Evolutionary conservation across 1,140 invertebrate species (phyloP), one percentile per base, ranked within the genome.

Genomic region (Aethina tumida): DNA sequence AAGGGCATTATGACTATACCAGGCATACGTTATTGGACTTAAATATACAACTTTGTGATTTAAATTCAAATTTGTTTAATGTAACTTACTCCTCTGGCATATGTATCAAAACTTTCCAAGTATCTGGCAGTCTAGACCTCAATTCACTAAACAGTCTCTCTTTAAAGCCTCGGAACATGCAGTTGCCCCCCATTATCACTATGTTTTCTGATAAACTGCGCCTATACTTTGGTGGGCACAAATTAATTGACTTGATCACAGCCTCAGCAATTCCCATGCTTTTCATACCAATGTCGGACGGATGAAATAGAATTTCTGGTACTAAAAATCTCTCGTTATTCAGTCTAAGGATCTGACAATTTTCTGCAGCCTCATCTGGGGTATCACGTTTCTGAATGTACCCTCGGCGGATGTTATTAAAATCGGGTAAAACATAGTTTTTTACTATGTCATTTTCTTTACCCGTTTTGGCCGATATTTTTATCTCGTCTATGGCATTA

Each of bases 241-340:
- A 55, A 44, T 77, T 69, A 5, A 94, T 73, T 6, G 75, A 73
- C 51, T 87, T 68, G 19, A 84, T 74, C 27, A 97, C 79, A 8
- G 86, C 81, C 69, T 99, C 94, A 1, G 84, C 69, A 44, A 99
- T 84, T 4, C 96, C 97, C 78, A 94, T 92, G 65, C 95, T 85
- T 28, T 79, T 71, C 31, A 99, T 87, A 2, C 92, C 92, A 35
- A 99, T 81, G 68, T 98, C 93, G 0, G 85, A 90, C 0, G 97
- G 96, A 60, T 86, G 75, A 61, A 99, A 98, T 5, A 99, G 65
- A 12, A 98, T 66, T 69, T 99, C 96, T 0, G 97, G 94, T 27
- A 98, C 81, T 0, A 82, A 69, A 63, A 98, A 97, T 32, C 89
- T 64, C 62, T 94, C 91, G 58, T 95, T 97, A 57, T 89, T 93